Evolutionary conservation across 2,888 invertebrate species (phyloP), one percentile per base, ranked within the genome.

Genomic region (Phanerotoma sp.): DNA sequence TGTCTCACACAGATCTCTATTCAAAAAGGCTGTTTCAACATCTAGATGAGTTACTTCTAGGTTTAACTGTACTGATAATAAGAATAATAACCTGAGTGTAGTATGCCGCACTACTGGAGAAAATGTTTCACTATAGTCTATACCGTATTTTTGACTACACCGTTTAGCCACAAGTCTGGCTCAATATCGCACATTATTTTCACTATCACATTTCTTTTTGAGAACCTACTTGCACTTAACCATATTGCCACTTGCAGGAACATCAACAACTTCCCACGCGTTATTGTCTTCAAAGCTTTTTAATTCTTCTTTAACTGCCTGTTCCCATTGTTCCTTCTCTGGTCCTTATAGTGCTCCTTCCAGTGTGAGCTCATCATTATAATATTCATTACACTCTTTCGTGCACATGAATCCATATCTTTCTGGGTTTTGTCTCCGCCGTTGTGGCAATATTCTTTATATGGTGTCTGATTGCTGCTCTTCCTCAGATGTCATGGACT

Each of bases 141-240:
- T 48, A 2, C 64, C 64, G n/a, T 58, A 58, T 45, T 62, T 58
- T 58, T 64, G 69, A 40, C 54, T 62, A 28, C 53, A 72, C 32
- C 65, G 65, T 44, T 61, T 51, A 9, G 62, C 65, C 4, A 68
- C 66, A 2, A 68, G 48, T 41, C 67, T 54, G 4, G 68, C 65
- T 41, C 67, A 67, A 38, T 54, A 66, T 22, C 49, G 54, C 2
- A 47, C 40, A 13, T 60, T 46, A 7, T 59, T 22, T 40, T 61
- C 65, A 4, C 58, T 47, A 4, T 56, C 51, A 21, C 56, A 42
- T 6, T 5, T 38, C 47, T 63, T 64, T 50, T 62, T 66, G 33
- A 56, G 64, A 0, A 66, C 61, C 69, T 66, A 70, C 48, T 66
- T 69, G 20, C 61, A 63, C 3, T 59, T 57, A n/a, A 68, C 56